phyloP scores from a whole-genome alignment of 2,113 vertebrate species.

The Ibidorhyncha struthersii region DNA sequence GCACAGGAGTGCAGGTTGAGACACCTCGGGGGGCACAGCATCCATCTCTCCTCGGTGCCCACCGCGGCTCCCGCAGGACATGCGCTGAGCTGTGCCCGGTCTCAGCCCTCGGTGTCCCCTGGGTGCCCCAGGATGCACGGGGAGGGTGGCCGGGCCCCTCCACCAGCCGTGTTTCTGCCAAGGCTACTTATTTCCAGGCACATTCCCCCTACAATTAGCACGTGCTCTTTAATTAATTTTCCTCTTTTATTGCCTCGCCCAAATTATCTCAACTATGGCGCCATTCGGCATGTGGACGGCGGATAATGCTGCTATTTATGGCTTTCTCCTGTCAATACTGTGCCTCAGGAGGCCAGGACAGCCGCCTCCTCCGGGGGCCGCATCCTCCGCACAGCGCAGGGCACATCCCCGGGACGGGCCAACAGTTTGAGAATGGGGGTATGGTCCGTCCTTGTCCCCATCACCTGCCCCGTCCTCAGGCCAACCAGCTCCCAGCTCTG shows the following conservation, averaged over 20 bases:
- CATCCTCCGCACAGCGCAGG: background rate
- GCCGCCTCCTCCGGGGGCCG: rapidly evolving
- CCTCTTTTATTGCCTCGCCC: background rate
- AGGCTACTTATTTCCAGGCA: background rate
- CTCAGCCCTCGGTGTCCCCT: background rate
- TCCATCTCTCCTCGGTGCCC: background rate
- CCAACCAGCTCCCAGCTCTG: rapidly evolving
- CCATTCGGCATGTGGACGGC: rapidly evolving
- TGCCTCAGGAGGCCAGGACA: rapidly evolving
- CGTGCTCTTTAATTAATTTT: slow-evolving; percentile 52
- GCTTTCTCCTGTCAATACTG: background rate
- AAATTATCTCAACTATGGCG: background rate
- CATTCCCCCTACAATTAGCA: slow-evolving; percentile 2
- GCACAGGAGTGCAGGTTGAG: background rate
- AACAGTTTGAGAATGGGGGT: background rate
- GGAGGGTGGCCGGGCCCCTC: background rate
- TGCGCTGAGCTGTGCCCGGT: background rate
- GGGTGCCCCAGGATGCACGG: rapidly evolving
- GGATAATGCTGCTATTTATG: background rate
- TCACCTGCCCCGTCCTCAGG: background rate
- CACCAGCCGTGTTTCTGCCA: background rate
- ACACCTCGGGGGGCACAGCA: rapidly evolving
- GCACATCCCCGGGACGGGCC: background rate
- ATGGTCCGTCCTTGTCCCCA: rapidly evolving
- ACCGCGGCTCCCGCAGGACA: rapidly evolving